Evolutionary conservation across 2,888 invertebrate genomes (phyloP), one percentile per base, ranked within the genome.

Genomic region (Eupithecia subumbrata): DNA sequence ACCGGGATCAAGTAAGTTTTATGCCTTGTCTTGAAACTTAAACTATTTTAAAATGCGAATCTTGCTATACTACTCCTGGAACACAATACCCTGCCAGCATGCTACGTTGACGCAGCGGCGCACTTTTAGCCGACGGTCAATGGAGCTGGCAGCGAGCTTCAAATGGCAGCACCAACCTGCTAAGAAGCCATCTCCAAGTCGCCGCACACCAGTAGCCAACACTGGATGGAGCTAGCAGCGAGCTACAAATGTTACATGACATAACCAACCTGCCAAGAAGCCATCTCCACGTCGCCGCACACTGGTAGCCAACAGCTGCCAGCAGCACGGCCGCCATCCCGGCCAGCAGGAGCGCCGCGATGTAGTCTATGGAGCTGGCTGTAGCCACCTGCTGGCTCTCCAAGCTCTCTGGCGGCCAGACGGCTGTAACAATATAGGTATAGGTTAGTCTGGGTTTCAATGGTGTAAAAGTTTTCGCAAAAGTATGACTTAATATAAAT

Each of bases 261-360:
- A 40, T 11, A 22, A 68, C 68, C 22, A 68, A 75, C 92, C 95
- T 95, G 83, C 96, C 96, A 88, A 96, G 91, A 43, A 97, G 91
- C 96, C 97, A 97, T 75, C 96, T 94, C 97, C 97, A 97, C 0
- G 97, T 97, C 5, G 96, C 96, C 68, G 96, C 96, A 84, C 97
- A 97, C 82, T 97, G 97, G 90, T 97, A 96, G 81, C 96, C 96
- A 43, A 97, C 96, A 30, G 97, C 96, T 18, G 97, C 97, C 80
- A 97, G 90, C 74, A 97, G 89, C 43, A 97, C 96, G 40, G 96
- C 94, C 60, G 96, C 96, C 96, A 96, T 96, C 34, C 95, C 95
- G 73, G 95, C 95, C 67, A 96, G 92, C 80, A 96, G 92, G 79
- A 96, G 89, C 67, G 95, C 96, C 30, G 96, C 93, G 30, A 96